Conservation (phyloP, 2,797 vertebrate genomes). For the Buceros bicornis region DNA sequence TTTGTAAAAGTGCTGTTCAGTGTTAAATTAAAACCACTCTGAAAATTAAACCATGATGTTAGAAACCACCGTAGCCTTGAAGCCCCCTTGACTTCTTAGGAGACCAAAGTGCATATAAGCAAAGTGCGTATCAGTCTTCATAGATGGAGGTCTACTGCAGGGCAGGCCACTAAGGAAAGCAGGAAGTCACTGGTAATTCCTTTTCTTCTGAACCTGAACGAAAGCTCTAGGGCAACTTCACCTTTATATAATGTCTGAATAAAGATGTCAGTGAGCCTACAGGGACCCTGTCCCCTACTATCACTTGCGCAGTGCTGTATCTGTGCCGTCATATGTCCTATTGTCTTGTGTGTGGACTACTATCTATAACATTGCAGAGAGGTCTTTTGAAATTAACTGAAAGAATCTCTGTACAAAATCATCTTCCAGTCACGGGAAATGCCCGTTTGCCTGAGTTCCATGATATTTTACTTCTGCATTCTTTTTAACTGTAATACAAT, state of each 20-base stretch:
- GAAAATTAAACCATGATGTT: neutral
- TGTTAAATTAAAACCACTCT: neutral
- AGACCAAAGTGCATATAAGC: neutral
- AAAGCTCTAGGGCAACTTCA: neutral
- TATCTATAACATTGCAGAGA: neutral
- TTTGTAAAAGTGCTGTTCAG: neutral
- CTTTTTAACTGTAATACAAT: neutral
- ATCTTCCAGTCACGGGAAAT: neutral
- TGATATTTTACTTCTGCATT: neutral
- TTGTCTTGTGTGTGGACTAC: neutral
- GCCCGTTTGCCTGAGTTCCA: neutral
- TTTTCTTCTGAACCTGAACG: neutral
- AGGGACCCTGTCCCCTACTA: rapidly evolving
- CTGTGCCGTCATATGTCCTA: neutral
- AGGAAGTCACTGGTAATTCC: neutral
- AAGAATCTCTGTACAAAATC: neutral
- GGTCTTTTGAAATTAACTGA: neutral
- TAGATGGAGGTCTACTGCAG: neutral
- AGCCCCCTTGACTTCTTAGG: rapidly evolving
- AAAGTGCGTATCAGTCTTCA: neutral
- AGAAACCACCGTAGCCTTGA: neutral
- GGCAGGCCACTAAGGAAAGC: neutral
- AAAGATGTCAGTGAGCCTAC: neutral
- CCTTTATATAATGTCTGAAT: neutral
- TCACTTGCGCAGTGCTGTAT: neutral